These are phyloP conservation scores for Pituophis catenifer DNA, from an alignment of 2,113 vertebrate genomes.

Conservation along the genomic window DNA sequence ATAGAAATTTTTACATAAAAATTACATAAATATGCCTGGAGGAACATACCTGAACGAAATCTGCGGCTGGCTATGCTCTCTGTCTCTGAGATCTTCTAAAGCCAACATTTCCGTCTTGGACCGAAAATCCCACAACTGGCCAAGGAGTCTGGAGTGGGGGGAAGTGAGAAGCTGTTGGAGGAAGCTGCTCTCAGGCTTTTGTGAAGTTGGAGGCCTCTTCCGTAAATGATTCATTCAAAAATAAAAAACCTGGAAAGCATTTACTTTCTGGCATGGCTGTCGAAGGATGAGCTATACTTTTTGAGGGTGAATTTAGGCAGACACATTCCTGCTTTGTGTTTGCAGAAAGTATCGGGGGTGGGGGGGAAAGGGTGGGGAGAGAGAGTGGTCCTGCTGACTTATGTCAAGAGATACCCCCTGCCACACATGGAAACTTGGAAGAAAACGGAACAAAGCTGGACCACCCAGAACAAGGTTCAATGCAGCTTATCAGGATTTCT, in stretches of 20 bases:
- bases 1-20: neutral
- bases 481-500: slow-evolving; percentile 25
- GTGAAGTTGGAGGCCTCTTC: neutral
- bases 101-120: neutral
- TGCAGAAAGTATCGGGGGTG: slow-evolving; percentile 2
- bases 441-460: slow-evolving; percentile 55
- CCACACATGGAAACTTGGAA: neutral
- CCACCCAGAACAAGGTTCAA: slow-evolving; percentile 38
- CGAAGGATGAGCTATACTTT: slow-evolving; percentile 5
- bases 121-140: neutral
- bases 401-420: slow-evolving; percentile 30
- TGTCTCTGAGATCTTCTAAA: neutral
- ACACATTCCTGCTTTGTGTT: slow-evolving; percentile 33
- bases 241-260: slow-evolving; percentile 14
- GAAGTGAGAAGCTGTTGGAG: neutral
- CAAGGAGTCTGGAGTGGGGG: neutral
- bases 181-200: neutral
- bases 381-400: slow-evolving; percentile 44
- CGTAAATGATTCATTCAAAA: neutral
- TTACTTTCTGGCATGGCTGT: neutral
- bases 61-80: neutral
- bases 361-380: neutral
- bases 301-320: slow-evolving; percentile 23
- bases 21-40: neutral
- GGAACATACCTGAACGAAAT: neutral